A percentile compares a stretch with the other conserved stretches of the same genome.
Conservation (phyloP, 2,888 invertebrate genomes). For the Eledona agricola region DNA sequence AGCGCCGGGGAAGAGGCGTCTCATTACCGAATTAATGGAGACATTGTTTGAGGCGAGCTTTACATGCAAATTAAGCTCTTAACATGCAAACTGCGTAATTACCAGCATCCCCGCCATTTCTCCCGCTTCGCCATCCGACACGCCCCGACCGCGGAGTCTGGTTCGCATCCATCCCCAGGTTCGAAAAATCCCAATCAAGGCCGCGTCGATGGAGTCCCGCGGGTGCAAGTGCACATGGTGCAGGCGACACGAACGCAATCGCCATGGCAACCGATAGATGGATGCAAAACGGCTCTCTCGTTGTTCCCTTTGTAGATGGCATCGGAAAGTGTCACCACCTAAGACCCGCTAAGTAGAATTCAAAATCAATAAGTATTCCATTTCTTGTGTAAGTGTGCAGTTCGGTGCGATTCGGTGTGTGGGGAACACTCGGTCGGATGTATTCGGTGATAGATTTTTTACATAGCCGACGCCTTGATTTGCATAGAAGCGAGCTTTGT, state of each 20-base stretch:
- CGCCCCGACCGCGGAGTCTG: slow-evolving; percentile 45
- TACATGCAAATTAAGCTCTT: slow-evolving; percentile 63
- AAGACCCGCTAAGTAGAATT: slow-evolving; percentile 62
- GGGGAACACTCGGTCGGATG: slow-evolving; percentile 54
- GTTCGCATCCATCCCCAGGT: slow-evolving; percentile 33
- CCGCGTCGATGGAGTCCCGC: too few relatives aligned
- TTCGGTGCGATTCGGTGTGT: slow-evolving; percentile 53
- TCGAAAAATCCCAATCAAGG: too few relatives aligned
- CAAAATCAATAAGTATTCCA: slow-evolving; percentile 63
- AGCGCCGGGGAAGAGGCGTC: slow-evolving; percentile 49
- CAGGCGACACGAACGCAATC: too few relatives aligned
- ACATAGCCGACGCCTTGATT: slow-evolving; percentile 59
- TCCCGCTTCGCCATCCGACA: slow-evolving; percentile 40
- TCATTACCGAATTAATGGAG: slow-evolving; percentile 62
- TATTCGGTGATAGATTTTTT: slow-evolving; percentile 60
- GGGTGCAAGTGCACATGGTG: too few relatives aligned
- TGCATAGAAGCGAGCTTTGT: slow-evolving; percentile 56
- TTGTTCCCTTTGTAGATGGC: slow-evolving; percentile 28
- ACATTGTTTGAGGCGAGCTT: slow-evolving; percentile 61
- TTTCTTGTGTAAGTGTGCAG: slow-evolving; percentile 58
- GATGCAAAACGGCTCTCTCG: slow-evolving; percentile 18
- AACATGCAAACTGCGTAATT: slow-evolving; percentile 62
- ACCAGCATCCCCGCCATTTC: slow-evolving; percentile 53
- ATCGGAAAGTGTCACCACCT: slow-evolving; percentile 60
- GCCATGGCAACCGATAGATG: slow-evolving; percentile 16